Percentiles rank a stretch among this genome's conserved stretches.
Conservation (phyloP, 2,113 vertebrate species). For the Zosterops lateralis region DNA sequence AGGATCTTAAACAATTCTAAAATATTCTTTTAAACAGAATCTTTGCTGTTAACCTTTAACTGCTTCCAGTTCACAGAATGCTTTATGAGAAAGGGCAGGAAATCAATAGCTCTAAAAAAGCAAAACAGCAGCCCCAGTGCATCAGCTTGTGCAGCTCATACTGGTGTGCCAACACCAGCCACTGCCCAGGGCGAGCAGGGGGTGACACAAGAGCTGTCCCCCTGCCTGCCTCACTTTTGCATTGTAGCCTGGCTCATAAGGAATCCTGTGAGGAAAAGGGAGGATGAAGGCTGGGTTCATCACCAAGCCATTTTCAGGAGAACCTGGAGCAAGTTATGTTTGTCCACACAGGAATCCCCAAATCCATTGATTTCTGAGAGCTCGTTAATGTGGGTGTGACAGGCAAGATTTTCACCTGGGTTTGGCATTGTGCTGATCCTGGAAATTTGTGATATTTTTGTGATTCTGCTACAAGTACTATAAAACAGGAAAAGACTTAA, state of each 20-base stretch:
- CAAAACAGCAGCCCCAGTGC: conserved; percentile 1
- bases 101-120: conserved; percentile 63
- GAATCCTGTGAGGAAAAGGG: background rate
- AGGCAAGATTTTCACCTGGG: background rate
- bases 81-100: conserved; percentile 61
- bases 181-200: background rate
- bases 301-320: background rate
- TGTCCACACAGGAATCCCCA: background rate
- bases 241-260: background rate
- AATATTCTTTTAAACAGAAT: conserved; percentile 52
- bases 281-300: background rate
- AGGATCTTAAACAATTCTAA: conserved; percentile 30
- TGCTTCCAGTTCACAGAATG: conserved; percentile 55
- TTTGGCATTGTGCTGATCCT: background rate
- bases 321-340: background rate
- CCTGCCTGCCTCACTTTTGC: background rate
- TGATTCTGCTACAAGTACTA: background rate
- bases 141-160: background rate
- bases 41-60: conserved; percentile 61
- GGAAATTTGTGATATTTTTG: background rate
- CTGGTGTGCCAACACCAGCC: background rate
- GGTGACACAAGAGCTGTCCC: background rate
- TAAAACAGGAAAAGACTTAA: background rate
- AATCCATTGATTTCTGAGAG: background rate
- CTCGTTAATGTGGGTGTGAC: background rate